Evolutionary conservation across 2,113 vertebrate genomes (phyloP).

Genomic region (Agelaius phoeniceus): DNA sequence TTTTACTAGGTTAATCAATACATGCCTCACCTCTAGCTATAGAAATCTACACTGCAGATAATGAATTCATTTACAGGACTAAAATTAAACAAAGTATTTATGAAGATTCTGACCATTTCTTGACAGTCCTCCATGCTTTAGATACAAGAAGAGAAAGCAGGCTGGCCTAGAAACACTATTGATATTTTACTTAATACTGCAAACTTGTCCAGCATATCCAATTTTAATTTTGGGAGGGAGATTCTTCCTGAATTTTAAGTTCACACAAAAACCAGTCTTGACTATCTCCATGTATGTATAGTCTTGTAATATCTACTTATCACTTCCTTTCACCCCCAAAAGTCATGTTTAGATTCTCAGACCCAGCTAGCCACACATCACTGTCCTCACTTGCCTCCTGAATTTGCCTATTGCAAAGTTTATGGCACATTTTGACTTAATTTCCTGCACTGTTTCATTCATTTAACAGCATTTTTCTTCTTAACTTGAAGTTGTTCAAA

Average conservation of each 20-base stretch:
- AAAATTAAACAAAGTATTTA: neutral
- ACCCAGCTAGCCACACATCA: neutral
- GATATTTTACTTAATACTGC: neutral
- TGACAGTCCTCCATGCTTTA: neutral
- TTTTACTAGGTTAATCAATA: neutral
- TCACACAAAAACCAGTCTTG: neutral
- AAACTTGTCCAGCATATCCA: neutral
- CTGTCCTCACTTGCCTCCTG: neutral
- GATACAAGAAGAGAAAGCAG: neutral
- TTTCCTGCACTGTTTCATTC: neutral
- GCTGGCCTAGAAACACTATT: neutral
- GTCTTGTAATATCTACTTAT: neutral
- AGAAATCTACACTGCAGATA: neutral
- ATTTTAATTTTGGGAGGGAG: neutral
- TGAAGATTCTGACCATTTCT: neutral
- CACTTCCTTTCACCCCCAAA: neutral
- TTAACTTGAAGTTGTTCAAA: neutral
- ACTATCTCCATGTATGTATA: neutral
- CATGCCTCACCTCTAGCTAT: neutral
- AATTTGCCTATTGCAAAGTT: neutral
- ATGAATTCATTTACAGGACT: neutral
- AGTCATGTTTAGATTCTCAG: neutral
- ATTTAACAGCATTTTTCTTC: neutral
- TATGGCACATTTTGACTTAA: neutral
- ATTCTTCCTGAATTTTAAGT: neutral